Evolutionary conservation across 2,113 vertebrate genomes (phyloP).

Genomic region (Pitta sordida): DNA sequence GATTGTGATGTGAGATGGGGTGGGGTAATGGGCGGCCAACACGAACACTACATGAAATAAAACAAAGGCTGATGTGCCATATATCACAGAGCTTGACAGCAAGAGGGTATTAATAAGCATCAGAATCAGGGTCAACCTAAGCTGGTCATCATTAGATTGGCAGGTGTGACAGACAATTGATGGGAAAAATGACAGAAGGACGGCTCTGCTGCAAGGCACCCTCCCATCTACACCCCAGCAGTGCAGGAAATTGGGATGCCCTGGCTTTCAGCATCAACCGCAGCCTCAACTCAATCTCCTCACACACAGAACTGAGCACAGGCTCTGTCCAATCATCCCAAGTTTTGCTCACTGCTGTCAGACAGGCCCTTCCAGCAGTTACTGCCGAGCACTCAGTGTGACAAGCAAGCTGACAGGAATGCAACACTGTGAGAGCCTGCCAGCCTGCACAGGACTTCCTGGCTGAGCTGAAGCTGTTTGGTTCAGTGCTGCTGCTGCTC

Average conservation of each 20-base stretch:
- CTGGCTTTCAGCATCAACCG: not conserved
- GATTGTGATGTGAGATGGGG: not conserved
- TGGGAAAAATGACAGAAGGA: not conserved
- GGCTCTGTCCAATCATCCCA: not conserved
- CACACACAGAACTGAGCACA: not conserved
- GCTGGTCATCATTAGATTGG: slow-evolving; percentile 9
- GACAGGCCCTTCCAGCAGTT: not conserved
- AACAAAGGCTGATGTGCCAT: not conserved
- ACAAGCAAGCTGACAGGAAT: not conserved
- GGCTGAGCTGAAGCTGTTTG: rapidly evolving
- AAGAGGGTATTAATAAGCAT: slow-evolving; percentile 39
- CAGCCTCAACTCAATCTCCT: not conserved
- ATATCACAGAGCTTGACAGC: slow-evolving; percentile 26
- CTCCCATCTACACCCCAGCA: not conserved
- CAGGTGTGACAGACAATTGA: slow-evolving; percentile 21
- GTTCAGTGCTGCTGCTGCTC: not conserved
- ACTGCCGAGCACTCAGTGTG: rapidly evolving
- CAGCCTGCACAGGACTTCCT: not conserved
- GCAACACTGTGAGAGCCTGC: rapidly evolving
- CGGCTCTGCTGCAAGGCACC: not conserved
- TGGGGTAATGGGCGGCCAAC: not conserved
- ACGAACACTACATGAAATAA: not conserved
- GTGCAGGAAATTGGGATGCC: not conserved
- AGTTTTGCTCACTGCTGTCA: not conserved
- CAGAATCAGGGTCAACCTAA: slow-evolving; percentile 37